Evolutionary conservation across 2,888 invertebrate genomes (phyloP), one percentile per base, ranked within the genome.

Genomic region (Zele albiditarsus): DNA sequence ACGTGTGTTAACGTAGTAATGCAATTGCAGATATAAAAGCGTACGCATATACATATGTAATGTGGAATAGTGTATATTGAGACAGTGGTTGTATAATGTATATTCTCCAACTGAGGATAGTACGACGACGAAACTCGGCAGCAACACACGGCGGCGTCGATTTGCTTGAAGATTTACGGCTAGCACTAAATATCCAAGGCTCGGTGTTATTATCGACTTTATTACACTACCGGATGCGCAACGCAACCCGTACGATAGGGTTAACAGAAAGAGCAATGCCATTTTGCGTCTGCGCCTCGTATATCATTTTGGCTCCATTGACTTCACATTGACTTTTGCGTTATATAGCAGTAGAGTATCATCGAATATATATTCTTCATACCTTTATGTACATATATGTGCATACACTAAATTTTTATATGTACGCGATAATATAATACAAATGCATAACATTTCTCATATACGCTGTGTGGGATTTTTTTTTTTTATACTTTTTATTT

Each of bases 151-250:
- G 81, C 84, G 82, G 83, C 84, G 84, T 84, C 86, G 86, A 87
- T 85, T 85, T 85, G 83, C 83, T 23, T 65, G 76, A 80, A 86
- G 87, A 87, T 87, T 87, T 87, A 87, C 85, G 85, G 80, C 84
- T 81, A 83, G 82, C 83, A 86, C 86, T 87, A 87, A 87, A 87
- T 87, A 87, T 87, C 84, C 84, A 71, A 81, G 81, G 80, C 83
- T 84, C 81, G 82, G 84, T 82, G 84, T 87, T 86, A 87, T 86
- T 87, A 87, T 87, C 85, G 84, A 82, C 83, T 86, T 86, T 86
- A 86, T 85, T 85, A 84, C 84, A 81, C 81, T 80, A 80, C 82
- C 82, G 83, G 84, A 83, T 83, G 83, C 78, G 76, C 80, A 75
- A 78, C 79, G 81, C 79, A 80, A 71, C 77, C 79, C 78, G 77